Evolutionary conservation across 35 echinoderm and acorn worm species (phyloP).

Genomic region (Ophiothrix spiculata): DNA sequence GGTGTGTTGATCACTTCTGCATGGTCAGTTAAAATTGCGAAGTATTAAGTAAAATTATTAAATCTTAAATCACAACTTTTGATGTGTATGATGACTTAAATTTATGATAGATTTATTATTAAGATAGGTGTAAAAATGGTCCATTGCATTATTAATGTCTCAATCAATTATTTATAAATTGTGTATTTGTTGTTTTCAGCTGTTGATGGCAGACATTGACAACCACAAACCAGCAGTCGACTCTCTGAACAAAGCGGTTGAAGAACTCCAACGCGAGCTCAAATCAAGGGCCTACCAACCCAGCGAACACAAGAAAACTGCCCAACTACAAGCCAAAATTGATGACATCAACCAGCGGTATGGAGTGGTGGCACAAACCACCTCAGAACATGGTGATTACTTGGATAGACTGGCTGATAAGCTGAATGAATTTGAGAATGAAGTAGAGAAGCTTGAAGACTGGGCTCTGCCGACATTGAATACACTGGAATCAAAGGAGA

Average conservation of each 20-base stretch:
- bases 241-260: conserved; percentile 57
- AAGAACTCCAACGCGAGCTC: conserved; percentile 22
- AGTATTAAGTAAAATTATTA: too few species aligned
- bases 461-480: conserved; percentile 84
- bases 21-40: too few species aligned
- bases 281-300: conserved; percentile 33
- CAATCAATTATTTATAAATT: too few species aligned
- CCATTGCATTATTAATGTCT: too few species aligned
- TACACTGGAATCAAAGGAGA: conserved; percentile 70
- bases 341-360: conserved; percentile 68
- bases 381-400: conserved; percentile 59
- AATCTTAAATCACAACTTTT: too few species aligned
- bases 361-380: conserved; percentile 27
- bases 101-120: too few species aligned
- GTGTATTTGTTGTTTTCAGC: conserved; percentile 19
- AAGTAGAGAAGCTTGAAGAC: conserved; percentile 92
- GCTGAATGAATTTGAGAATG: conserved; percentile 72
- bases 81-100: too few species aligned
- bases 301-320: conserved; percentile 79
- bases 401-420: conserved; percentile 60
- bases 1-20: too few species aligned
- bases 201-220: conserved; percentile 81
- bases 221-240: conserved; percentile 77
- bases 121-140: too few species aligned
- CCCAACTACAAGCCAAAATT: conserved; percentile 73